Conservation (phyloP, 2,888 invertebrate species). For the Archaeoteleia sp. region DNA sequence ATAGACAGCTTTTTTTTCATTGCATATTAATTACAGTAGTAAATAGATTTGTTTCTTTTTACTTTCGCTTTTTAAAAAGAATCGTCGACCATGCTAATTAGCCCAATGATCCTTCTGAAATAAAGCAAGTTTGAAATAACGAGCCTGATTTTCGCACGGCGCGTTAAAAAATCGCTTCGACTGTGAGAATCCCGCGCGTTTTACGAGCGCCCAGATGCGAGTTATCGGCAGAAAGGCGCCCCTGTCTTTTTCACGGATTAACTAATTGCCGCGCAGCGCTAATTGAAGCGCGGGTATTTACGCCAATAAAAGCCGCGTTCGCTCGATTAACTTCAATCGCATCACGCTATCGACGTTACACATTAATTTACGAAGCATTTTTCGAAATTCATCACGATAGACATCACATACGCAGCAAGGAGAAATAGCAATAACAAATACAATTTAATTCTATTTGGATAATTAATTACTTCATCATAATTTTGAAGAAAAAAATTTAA, state of each 20-base stretch:
- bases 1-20: too few relatives aligned
- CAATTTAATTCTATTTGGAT: too few relatives aligned
- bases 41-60: too few relatives aligned
- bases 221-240: background rate
- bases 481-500: too few relatives aligned
- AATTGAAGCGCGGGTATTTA: constrained; percentile 9
- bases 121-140: constrained; percentile 2
- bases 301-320: background rate
- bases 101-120: constrained; percentile 7
- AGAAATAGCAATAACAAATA: too few relatives aligned
- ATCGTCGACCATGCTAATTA: constrained; percentile 5
- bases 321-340: constrained; percentile 8
- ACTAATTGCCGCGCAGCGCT: constrained; percentile 5
- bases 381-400: too few relatives aligned
- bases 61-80: background rate
- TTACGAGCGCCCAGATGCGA: constrained; percentile 1
- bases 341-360: background rate
- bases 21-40: too few relatives aligned
- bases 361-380: too few relatives aligned
- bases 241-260: constrained; percentile 4
- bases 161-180: constrained; percentile 6
- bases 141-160: constrained; percentile 15
- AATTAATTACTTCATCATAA: too few relatives aligned
- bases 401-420: too few relatives aligned
- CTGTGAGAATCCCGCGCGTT: constrained; percentile 8